Conservation (phyloP, 2,113 vertebrate genomes). For the Polypterus senegalus region DNA sequence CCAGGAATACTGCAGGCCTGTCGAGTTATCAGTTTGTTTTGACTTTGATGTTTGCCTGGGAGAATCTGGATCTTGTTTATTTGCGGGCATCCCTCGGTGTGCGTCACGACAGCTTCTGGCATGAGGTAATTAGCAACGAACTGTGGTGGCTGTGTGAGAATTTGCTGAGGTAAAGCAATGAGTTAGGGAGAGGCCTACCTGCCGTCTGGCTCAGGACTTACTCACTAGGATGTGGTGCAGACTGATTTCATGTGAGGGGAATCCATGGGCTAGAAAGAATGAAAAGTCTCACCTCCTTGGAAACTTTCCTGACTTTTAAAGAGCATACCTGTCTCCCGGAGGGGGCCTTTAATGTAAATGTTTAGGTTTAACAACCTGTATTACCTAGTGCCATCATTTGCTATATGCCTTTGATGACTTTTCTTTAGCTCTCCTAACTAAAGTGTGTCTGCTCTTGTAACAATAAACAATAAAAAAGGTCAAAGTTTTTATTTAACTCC, state of each 20-base stretch:
- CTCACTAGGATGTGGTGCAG: slow-evolving; percentile 46
- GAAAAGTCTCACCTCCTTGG: not conserved
- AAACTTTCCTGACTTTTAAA: not conserved
- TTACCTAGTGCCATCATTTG: no score
- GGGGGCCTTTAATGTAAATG: not conserved
- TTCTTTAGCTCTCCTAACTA: no score
- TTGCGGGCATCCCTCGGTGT: slow-evolving; percentile 37
- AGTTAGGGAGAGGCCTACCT: slow-evolving; percentile 18
- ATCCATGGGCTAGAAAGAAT: slow-evolving; percentile 8
- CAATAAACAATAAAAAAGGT: no score
- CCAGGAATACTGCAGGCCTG: slow-evolving; percentile 7
- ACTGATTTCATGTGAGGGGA: slow-evolving; percentile 19
- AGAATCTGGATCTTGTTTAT: slow-evolving; percentile 44
- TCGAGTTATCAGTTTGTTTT: slow-evolving; percentile 42
- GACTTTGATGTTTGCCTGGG: slow-evolving; percentile 46
- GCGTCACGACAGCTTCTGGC: slow-evolving; percentile 24
- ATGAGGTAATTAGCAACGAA: slow-evolving; percentile 34
- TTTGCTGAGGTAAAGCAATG: slow-evolving; percentile 25
- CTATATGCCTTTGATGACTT: no score
- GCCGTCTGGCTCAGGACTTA: slow-evolving; percentile 38
- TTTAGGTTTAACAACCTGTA: not conserved
- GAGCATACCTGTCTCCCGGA: not conserved
- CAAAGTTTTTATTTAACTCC: no score
- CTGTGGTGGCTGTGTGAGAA: slow-evolving; percentile 28
- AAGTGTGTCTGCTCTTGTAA: no score